A percentile compares a stretch with the other conserved stretches of the same genome.
These are phyloP conservation scores for Protodeltote pygarga DNA, from an alignment of 2,888 invertebrate genomes.

Conservation along the genomic window DNA sequence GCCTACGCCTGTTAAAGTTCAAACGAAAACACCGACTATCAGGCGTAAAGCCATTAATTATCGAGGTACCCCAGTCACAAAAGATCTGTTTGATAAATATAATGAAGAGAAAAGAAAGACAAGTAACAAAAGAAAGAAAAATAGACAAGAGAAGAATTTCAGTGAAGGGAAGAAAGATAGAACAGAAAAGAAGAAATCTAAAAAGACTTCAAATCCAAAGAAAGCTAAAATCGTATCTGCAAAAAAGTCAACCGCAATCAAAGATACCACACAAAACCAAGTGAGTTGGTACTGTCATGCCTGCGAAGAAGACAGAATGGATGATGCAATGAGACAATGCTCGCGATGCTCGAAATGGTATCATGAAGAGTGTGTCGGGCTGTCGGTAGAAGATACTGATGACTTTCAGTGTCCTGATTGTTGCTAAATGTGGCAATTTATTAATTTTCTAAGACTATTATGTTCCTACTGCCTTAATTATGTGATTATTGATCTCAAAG, in stretches of 20 bases:
- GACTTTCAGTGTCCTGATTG: conserved; percentile 17
- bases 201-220: conserved; percentile 12
- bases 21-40: conserved; percentile 2
- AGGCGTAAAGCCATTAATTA: conserved; percentile 19
- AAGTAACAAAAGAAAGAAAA: neutral
- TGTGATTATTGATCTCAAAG: conserved; percentile 17
- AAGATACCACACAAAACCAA: conserved; percentile 8
- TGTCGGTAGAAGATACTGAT: conserved; percentile 14
- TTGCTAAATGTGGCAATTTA: conserved; percentile 5
- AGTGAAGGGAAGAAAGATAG: conserved; percentile 3
- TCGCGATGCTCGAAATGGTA: conserved; percentile 17
- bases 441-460: conserved; percentile 3
- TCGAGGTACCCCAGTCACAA: conserved; percentile 11
- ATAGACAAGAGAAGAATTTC: conserved; percentile 5
- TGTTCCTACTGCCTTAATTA: conserved; percentile 2
- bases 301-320: conserved; percentile 16
- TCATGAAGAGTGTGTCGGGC: conserved; percentile 22
- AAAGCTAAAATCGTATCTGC: conserved; percentile 9
- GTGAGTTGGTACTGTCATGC: conserved; percentile 21
- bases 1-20: too few species aligned
- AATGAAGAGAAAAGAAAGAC: neutral
- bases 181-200: conserved; percentile 3
- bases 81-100: conserved; percentile 16
- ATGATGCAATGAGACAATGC: conserved; percentile 13
- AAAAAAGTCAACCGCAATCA: conserved; percentile 15